A percentile compares a stretch with the other conserved stretches of the same genome.
Evolutionary conservation across 2,888 invertebrate species (phyloP).

Genomic region (Chorisops tibialis): DNA sequence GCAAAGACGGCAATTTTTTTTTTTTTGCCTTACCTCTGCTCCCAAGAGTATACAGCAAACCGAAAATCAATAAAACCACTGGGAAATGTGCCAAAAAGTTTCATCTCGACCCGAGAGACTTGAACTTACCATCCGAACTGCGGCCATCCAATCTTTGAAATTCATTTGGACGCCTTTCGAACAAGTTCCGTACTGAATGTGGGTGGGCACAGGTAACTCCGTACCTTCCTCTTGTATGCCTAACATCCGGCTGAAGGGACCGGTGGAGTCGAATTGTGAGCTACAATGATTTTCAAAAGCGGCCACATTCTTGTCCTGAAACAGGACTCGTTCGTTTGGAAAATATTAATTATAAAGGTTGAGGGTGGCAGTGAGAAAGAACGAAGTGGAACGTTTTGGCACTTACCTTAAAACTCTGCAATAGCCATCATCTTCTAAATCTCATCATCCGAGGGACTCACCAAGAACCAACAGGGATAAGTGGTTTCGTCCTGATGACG

Average conservation of each 20-base stretch:
- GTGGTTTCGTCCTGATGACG: not conserved
- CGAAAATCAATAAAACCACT: too few species aligned
- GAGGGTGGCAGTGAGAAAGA: not conserved
- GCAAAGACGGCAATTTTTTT: too few species aligned
- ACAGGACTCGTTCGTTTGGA: not conserved
- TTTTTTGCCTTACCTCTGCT: too few species aligned
- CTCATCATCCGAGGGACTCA: not conserved
- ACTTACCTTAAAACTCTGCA: not conserved
- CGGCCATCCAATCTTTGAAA: not conserved
- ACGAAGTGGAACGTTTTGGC: not conserved
- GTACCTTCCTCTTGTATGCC: not conserved
- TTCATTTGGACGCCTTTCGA: not conserved
- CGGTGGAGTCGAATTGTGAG: too few species aligned
- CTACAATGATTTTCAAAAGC: too few species aligned
- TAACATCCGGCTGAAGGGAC: too few species aligned
- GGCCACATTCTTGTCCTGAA: not conserved
- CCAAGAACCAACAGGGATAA: not conserved
- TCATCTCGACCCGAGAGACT: not conserved
- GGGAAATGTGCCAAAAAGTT: too few species aligned
- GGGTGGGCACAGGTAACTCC: conserved; percentile 5
- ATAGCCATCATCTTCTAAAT: not conserved
- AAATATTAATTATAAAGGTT: conserved; percentile 18
- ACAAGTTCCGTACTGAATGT: not conserved
- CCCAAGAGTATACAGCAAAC: too few species aligned
- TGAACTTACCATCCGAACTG: not conserved